phyloP scores from a whole-genome alignment of 2,797 vertebrate genomes.

The Cercopithecus neglectus region DNA sequence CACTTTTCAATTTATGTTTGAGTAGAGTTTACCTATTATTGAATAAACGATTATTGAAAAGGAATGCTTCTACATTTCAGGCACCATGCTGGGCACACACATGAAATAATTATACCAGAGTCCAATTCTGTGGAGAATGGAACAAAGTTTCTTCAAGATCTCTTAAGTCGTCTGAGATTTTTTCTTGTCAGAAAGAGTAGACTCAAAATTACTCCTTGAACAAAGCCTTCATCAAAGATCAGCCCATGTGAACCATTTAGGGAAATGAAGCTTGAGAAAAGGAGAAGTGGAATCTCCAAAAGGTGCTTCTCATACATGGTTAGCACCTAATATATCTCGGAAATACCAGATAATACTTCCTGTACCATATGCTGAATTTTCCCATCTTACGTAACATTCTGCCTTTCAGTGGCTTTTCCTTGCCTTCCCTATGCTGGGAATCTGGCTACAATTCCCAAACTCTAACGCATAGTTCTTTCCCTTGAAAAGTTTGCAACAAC shows the following conservation, averaged over 20 bases:
- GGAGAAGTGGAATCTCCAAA: neutral
- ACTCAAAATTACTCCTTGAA: neutral
- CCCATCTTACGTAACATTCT: neutral
- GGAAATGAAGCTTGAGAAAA: neutral
- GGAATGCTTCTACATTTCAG: neutral
- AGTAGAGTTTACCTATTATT: neutral
- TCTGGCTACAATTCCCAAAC: neutral
- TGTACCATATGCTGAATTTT: neutral
- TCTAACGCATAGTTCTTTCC: neutral
- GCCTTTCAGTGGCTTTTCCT: neutral
- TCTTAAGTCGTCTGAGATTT: neutral
- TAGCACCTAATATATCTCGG: neutral
- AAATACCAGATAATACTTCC: neutral
- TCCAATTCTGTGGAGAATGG: neutral
- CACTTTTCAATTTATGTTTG: neutral
- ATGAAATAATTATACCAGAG: neutral
- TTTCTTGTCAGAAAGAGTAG: neutral
- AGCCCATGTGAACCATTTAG: neutral
- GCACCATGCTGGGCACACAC: neutral
- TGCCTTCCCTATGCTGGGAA: neutral
- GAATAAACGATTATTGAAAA: neutral
- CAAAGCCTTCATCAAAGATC: neutral
- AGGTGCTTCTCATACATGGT: rapidly evolving
- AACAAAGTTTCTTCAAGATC: neutral
- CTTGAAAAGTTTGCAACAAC: neutral